Evolutionary conservation across 92 coral and sea anemone species (phyloP), one percentile per base, ranked within the genome.

Genomic region (Ricordea florida): DNA sequence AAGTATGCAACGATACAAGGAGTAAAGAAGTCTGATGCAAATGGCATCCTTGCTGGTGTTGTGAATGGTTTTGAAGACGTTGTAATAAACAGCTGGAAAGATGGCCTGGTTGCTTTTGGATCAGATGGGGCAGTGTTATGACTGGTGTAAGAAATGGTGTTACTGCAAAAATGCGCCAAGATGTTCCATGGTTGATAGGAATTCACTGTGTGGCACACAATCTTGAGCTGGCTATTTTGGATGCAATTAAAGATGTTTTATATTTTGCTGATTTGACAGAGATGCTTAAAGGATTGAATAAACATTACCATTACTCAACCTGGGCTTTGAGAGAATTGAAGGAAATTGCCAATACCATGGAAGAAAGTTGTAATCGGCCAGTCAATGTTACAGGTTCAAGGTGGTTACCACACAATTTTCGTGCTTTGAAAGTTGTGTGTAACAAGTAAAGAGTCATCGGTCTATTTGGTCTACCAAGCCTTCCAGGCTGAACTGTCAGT

Each of bases 1-100:
- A 70, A 28, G 78, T 56, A 50, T 50, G 62, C 76, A 69, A 69
- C 62, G 62, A 69, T 69, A 69, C 62, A 69, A 69, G 49, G 76
- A n/a, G 62, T 50, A 51, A 36, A 50, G 76, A 69, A 50, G 76
- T 69, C 76, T 51, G 76, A 69, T 35, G 62, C 75, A 48, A 32
- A 49, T 31, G 75, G 75, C 35, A 61, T 68, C 3, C 75, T 68
- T 68, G 23, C 45, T 68, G 50, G 61, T 48, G 32, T 67, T 67
- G 75, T 48, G 26, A 67, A 67, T 68, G 49, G n/a, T 48, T 48
- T 68, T 50, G 16, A 68, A 10, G n/a, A n/a, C n/a, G n/a, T n/a
- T n/a, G n/a, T n/a, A n/a, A n/a, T n/a, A n/a, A n/a, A n/a, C n/a
- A n/a, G 10, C 18, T 72, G 62, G 55, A 57, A 38, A 24, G 70